phyloP scores from a whole-genome alignment of 2,797 vertebrate genomes.

The Helicolenus hilgendorfi region DNA sequence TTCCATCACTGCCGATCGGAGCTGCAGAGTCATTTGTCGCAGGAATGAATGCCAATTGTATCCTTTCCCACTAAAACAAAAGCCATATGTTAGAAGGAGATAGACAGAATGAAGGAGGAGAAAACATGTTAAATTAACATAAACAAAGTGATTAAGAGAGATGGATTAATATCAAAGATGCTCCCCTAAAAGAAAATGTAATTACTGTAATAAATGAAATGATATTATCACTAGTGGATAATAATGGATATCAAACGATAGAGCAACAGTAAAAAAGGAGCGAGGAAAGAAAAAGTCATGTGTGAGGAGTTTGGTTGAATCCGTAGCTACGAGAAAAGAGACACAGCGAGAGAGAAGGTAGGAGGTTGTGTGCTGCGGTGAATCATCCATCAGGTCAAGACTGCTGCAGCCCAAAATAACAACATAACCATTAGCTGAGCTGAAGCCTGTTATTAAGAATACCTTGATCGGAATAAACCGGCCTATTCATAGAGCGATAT shows the following conservation, averaged over 20 bases:
- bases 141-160: background rate
- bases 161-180: background rate
- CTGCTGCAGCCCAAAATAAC: background rate
- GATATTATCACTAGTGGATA: background rate
- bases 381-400: slow-evolving; percentile 11
- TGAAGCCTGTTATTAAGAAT: background rate
- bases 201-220: background rate
- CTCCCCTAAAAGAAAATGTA: background rate
- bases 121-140: background rate
- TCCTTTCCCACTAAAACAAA: background rate
- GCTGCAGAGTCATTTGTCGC: background rate
- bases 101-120: background rate
- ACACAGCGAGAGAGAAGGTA: background rate
- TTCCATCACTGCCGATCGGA: background rate
- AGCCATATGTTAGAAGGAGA: background rate
- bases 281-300: background rate
- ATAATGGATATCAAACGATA: background rate
- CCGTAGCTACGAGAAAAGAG: background rate
- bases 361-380: background rate
- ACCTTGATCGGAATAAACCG: background rate
- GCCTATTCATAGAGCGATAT: background rate
- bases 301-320: background rate
- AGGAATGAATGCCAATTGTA: background rate
- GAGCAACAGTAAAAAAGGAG: background rate
- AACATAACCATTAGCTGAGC: background rate